These are phyloP conservation scores for Ctenopoma multispine DNA, from an alignment of 2,797 vertebrate species.

Conservation along the genomic window DNA sequence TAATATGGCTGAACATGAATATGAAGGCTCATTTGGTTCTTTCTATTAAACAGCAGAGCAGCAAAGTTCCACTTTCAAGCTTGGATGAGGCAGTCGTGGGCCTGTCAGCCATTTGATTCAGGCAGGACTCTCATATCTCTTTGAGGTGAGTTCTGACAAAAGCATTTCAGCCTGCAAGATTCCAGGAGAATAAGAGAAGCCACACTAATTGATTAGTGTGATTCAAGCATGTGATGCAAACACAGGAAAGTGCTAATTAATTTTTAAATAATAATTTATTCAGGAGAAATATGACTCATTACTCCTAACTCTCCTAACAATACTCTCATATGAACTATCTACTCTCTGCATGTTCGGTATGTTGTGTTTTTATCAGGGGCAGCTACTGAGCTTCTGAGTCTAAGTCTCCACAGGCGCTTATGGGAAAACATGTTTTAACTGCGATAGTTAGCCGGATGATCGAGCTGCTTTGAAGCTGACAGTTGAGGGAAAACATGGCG, in stretches of 20 bases:
- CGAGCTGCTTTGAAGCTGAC: conserved; percentile 48
- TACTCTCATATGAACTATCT: conserved; percentile 15
- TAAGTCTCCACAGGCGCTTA: conserved; percentile 45
- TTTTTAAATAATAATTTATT: conserved; percentile 33
- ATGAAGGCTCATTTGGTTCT: conserved; percentile 22
- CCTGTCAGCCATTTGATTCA: conserved; percentile 44
- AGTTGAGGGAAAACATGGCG: conserved; percentile 34
- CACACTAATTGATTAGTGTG: conserved; percentile 15
- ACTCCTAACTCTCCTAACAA: not conserved
- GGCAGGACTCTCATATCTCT: conserved; percentile 29
- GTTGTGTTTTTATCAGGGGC: conserved; percentile 5
- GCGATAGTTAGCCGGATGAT: conserved; percentile 52
- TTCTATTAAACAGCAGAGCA: conserved; percentile 31
- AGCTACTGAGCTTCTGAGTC: conserved; percentile 45
- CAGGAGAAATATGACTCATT: conserved; percentile 16
- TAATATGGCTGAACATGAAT: conserved; percentile 24
- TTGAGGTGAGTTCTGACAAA: conserved; percentile 55
- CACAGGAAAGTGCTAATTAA: conserved; percentile 6
- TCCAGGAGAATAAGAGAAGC: conserved; percentile 21
- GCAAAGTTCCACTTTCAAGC: conserved; percentile 31
- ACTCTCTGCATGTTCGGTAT: conserved; percentile 5
- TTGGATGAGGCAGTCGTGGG: conserved; percentile 21
- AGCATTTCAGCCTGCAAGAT: conserved; percentile 28
- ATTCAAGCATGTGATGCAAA: conserved; percentile 13
- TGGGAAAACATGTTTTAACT: conserved; percentile 55